These are phyloP conservation scores for Linnaemya vulpina DNA, from an alignment of 2,888 invertebrate genomes.

Conservation along the genomic window DNA sequence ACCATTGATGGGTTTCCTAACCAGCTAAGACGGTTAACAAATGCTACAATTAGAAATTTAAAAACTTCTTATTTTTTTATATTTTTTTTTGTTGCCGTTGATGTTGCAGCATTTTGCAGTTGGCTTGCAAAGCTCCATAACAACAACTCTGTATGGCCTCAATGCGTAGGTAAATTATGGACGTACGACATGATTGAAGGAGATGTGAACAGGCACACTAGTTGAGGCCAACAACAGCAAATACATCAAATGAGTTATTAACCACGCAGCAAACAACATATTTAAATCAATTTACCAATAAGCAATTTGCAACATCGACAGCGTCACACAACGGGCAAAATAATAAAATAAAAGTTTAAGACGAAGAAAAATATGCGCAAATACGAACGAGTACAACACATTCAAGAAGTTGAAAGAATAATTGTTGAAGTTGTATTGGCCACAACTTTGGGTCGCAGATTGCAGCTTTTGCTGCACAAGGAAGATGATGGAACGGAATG, in stretches of 20 bases:
- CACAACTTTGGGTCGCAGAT: constrained; percentile 21
- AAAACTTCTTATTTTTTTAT: constrained; percentile 45
- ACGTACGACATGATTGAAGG: constrained; percentile 70
- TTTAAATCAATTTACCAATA: constrained; percentile 80
- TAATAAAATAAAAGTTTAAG: constrained; percentile 16
- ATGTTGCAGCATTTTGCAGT: constrained; percentile 22
- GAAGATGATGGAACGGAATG: constrained; percentile 35
- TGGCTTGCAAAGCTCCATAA: constrained; percentile 42
- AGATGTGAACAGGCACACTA: constrained; percentile 67
- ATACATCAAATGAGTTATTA: constrained; percentile 76
- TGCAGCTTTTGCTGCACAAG: constrained; percentile 8
- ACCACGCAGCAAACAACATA: constrained; percentile 79
- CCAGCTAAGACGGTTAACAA: constrained; percentile 67
- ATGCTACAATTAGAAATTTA: constrained; percentile 71
- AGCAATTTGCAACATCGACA: constrained; percentile 76
- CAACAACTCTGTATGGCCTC: constrained; percentile 61
- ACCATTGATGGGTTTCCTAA: constrained; percentile 68
- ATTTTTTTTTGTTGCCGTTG: constrained; percentile 26
- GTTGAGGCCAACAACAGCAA: constrained; percentile 47
- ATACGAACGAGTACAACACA: too few relatives aligned
- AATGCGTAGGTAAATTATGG: constrained; percentile 71
- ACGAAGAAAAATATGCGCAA: constrained; percentile 45
- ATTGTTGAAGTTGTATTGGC: constrained; percentile 14
- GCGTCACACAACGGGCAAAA: constrained; percentile 21
- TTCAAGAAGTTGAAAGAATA: constrained; percentile 45